Conservation (phyloP, 2,797 vertebrate species). For the Perodicticus potto region DNA sequence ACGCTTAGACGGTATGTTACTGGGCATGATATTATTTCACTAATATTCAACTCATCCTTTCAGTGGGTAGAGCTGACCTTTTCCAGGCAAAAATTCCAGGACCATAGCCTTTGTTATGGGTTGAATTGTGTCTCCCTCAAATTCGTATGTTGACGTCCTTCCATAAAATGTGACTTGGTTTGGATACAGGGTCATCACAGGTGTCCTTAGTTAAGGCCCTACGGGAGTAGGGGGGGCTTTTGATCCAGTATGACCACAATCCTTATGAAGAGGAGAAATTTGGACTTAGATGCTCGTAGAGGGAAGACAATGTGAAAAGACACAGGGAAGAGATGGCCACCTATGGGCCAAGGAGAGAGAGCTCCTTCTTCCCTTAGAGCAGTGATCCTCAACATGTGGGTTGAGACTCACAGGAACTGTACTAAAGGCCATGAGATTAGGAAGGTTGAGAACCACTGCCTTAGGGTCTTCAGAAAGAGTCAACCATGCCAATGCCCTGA, state of each 20-base stretch:
- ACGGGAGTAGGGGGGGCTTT: background rate
- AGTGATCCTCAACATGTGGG: too few species aligned
- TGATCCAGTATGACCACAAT: background rate
- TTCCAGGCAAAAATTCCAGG: background rate
- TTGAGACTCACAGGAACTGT: too few species aligned
- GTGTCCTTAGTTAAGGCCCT: background rate
- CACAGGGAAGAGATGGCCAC: background rate
- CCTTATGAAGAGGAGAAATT: background rate
- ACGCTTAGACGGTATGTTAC: background rate
- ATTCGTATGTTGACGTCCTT: background rate
- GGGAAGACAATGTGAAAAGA: background rate
- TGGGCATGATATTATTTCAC: background rate
- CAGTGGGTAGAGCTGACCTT: background rate
- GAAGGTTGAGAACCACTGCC: background rate
- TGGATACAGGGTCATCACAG: background rate
- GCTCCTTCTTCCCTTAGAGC: too few species aligned
- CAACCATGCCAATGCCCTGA: too few species aligned
- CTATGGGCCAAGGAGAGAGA: background rate
- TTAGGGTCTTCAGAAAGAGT: background rate
- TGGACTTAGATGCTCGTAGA: background rate
- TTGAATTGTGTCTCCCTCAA: background rate
- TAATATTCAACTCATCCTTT: background rate
- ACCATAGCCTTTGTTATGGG: background rate
- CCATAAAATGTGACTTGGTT: background rate
- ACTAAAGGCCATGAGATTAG: background rate